Base-by-base conservation (phyloP, 2,888 invertebrate genomes). In the Temnothorax ravouxi region DNA sequence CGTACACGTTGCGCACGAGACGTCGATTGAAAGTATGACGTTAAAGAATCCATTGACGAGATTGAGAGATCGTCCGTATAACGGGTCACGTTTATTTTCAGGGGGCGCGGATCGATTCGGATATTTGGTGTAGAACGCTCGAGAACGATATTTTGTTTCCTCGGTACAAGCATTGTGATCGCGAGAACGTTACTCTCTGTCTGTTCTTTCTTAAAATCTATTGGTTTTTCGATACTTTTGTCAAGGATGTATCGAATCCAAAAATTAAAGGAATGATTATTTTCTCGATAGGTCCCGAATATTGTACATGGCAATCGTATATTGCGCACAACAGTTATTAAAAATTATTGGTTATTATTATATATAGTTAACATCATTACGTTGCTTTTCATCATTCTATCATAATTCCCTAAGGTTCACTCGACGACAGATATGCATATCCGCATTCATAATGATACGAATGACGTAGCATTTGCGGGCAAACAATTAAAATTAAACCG, bases 1-100 rank as follows among this genome's bases (percentile, higher is more conserved):
- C 29, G 81, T 82, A 64, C 87, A 79, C 72, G 81, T 56, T 74
- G 77, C 54, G 71, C 85, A 81, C 88, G 86, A 90, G 85, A 89
- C 89, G 88, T 90, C 93, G 91, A 93, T 93, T 93, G 92, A 92
- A 93, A 93, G 90, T 91, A 91, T 91, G 89, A 93, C 93, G 89
- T 89, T 89, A 90, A 91, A 91, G 88, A 88, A 88, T 91, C 89
- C 88, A 90, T 91, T 84, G 88, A 81, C 72, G 74, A 72, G 54
- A 85, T 62, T 67, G 82, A 83, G 66, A 79, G 59, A 83, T 83
- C 44, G 61, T 59, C 25, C 61, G 29, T 69, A 67, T 50, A 61
- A 69, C 79, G 59, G 47, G 64, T 66, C 56, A 72, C 47, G 59
- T 71, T 72, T 80, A 80, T 80, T 80, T 72, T 80, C n/a, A 34